Evolutionary conservation across 2,888 invertebrate species (phyloP).

Genomic region (Antheraea assamensis): DNA sequence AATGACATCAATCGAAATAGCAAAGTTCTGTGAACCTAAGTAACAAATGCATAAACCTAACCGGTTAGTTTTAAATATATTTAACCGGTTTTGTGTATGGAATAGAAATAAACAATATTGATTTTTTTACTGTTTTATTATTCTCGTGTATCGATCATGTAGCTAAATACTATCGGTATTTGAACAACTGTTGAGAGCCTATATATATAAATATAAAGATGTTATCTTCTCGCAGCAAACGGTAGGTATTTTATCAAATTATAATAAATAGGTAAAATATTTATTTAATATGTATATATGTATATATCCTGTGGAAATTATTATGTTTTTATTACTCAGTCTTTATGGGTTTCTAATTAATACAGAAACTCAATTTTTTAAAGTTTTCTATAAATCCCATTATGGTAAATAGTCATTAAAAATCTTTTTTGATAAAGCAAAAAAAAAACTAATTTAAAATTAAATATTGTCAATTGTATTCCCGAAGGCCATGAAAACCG

Average conservation of each 20-base stretch:
- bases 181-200: too few relatives aligned
- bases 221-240: neutral
- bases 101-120: too few relatives aligned
- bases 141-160: neutral
- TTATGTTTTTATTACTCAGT: neutral
- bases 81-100: too few relatives aligned
- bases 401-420: neutral
- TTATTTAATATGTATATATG: neutral
- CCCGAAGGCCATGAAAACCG: too few relatives aligned
- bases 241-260: neutral
- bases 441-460: too few relatives aligned
- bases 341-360: neutral
- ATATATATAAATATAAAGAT: neutral
- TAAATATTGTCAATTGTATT: too few relatives aligned
- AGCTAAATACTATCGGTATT: neutral
- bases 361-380: neutral
- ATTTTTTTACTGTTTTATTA: too few relatives aligned
- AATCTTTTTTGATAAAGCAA: neutral
- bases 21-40: too few relatives aligned
- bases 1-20: too few relatives aligned
- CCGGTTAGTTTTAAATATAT: too few relatives aligned
- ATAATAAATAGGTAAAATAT: neutral
- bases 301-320: neutral
- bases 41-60: too few relatives aligned
- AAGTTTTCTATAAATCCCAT: neutral